phyloP scores from a whole-genome alignment of 53 echinoderm and acorn worm species.

The Paracentrotus lividus region DNA sequence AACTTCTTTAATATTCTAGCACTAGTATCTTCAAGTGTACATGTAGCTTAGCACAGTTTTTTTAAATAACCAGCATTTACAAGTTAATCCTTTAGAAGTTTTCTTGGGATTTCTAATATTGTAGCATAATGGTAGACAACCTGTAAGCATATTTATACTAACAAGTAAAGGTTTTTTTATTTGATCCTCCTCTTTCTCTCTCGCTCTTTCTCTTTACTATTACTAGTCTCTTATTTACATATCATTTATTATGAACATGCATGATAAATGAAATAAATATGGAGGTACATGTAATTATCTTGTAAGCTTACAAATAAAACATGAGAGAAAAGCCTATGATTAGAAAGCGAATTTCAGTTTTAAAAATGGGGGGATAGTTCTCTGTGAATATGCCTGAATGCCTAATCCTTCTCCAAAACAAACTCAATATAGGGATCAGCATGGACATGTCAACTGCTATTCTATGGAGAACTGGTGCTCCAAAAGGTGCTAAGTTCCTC shows the following conservation, averaged over 20 bases:
- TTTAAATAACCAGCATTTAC: too few relatives aligned
- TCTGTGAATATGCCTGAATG: neutral
- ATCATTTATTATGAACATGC: too few relatives aligned
- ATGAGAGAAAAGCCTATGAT: neutral
- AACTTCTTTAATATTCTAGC: neutral
- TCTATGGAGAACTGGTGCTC: conserved; percentile 3
- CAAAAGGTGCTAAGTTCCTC: neutral
- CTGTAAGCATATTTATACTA: neutral
- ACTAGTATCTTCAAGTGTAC: too few relatives aligned
- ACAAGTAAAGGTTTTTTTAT: neutral
- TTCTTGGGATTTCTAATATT: too few relatives aligned
- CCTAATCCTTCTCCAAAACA: neutral
- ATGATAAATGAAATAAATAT: neutral
- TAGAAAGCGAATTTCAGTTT: neutral
- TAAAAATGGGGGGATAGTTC: neutral
- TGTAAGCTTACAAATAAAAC: too few relatives aligned
- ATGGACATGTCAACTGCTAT: neutral
- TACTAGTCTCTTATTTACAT: too few relatives aligned
- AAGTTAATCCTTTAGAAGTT: too few relatives aligned
- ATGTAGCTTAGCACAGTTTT: too few relatives aligned
- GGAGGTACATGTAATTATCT: too few relatives aligned
- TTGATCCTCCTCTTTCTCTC: neutral
- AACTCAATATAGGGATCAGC: conserved; percentile 19
- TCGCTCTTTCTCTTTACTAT: neutral
- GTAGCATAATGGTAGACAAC: neutral